Conservation (phyloP, 2,888 invertebrate species). For the Pammene aurita region DNA sequence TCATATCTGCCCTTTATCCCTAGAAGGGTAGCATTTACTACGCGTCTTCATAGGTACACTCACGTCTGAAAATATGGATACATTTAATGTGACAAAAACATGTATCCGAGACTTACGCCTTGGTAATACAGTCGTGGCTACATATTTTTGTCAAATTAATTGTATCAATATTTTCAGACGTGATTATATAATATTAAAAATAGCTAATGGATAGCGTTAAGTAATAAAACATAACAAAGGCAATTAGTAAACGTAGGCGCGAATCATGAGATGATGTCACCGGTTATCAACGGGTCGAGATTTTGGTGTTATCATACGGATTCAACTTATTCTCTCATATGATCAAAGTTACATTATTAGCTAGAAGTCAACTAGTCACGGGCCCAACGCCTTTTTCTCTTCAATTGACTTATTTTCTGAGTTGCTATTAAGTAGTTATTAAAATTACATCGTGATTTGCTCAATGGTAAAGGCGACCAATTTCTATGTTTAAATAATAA, state of each 20-base stretch:
- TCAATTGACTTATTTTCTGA: no score
- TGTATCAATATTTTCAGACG: no score
- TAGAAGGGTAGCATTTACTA: background rate
- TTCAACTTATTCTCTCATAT: background rate
- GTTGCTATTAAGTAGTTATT: no score
- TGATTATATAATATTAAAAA: background rate
- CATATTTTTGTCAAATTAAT: no score
- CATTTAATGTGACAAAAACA: no score
- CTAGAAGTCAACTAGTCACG: background rate
- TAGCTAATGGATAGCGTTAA: conserved; percentile 11
- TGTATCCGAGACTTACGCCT: no score
- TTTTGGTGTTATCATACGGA: conserved; percentile 8
- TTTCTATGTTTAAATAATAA: no score
- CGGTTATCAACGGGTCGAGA: conserved; percentile 10
- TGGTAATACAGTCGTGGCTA: no score
- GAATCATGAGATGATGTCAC: conserved; percentile 26
- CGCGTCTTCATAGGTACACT: background rate
- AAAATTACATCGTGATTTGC: no score
- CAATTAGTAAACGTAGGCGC: conserved; percentile 20
- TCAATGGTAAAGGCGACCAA: no score
- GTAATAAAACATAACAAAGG: background rate
- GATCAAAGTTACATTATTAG: background rate
- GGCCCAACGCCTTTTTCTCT: background rate
- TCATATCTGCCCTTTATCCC: no score
- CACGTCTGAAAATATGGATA: no score